These are phyloP conservation scores for Antedon mediterranea DNA, from an alignment of 53 echinoderm and acorn worm genomes.

Conservation along the genomic window DNA sequence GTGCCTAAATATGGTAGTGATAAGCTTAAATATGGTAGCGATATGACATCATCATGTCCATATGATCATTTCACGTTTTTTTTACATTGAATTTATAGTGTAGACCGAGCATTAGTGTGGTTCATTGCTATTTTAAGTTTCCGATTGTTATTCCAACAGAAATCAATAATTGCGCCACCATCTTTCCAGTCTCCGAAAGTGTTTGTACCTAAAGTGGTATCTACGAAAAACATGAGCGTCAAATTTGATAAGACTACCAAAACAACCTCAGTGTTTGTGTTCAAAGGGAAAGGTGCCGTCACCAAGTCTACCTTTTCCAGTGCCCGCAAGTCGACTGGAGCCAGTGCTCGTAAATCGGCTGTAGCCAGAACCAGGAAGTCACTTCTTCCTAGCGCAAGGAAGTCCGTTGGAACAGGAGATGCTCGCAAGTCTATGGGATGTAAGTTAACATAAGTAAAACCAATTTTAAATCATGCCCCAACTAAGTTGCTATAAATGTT, in stretches of 20 bases:
- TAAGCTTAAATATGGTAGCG: too few species aligned
- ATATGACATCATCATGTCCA: too few species aligned
- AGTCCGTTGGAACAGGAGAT: slow-evolving; percentile 37
- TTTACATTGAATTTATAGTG: too few species aligned
- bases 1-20: too few species aligned
- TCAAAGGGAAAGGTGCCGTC: slow-evolving; percentile 10
- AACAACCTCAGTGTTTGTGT: slow-evolving; percentile 24
- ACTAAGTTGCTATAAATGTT: too few species aligned
- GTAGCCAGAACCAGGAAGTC: slow-evolving; percentile 11
- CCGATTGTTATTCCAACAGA: too few species aligned
- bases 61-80: too few species aligned
- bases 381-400: slow-evolving; percentile 10
- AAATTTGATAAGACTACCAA: slow-evolving; percentile 20
- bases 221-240: slow-evolving; percentile 3
- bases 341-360: neutral
- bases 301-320: too few species aligned
- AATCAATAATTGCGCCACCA: neutral
- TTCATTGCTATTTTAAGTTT: too few species aligned
- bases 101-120: too few species aligned
- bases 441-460: too few species aligned
- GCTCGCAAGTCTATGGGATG: slow-evolving; percentile 21
- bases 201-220: neutral
- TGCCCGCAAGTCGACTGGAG: slow-evolving; percentile 16
- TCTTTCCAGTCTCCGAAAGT: slow-evolving; percentile 1
- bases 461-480: too few species aligned